A percentile compares a stretch with the other conserved stretches of the same genome.
phyloP scores from a whole-genome alignment of 92 coral and sea anemone species.

The Umimayanthus kanabou region DNA sequence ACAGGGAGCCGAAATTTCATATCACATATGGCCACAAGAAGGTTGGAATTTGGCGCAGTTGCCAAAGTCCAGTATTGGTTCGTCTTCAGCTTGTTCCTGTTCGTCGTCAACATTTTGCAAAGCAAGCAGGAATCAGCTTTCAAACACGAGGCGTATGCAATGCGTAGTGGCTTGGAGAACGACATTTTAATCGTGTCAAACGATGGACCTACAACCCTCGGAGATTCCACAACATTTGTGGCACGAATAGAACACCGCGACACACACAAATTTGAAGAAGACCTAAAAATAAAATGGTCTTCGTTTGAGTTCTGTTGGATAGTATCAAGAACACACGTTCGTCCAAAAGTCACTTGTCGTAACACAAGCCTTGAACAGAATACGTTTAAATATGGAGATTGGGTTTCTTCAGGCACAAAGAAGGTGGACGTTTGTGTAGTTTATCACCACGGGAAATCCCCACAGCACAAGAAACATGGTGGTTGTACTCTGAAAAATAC shows the following conservation, averaged over 20 bases:
- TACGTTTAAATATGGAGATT: not conserved
- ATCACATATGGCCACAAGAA: not conserved
- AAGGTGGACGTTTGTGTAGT: not conserved
- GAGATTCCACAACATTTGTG: not conserved
- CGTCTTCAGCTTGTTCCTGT: constrained; percentile 29
- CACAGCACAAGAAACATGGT: not conserved
- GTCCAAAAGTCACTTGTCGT: not conserved
- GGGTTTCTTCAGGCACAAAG: not conserved
- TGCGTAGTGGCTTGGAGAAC: not conserved
- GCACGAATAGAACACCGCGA: constrained; percentile 1
- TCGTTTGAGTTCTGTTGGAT: not conserved
- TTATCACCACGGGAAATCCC: not conserved
- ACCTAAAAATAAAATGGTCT: no score
- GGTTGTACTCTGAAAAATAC: not conserved
- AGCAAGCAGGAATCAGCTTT: constrained; percentile 17
- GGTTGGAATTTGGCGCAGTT: not conserved
- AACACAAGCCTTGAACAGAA: not conserved
- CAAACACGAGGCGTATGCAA: not conserved
- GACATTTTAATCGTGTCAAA: constrained; percentile 11
- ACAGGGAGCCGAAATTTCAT: not conserved
- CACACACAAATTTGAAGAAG: not conserved
- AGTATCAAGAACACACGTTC: not conserved
- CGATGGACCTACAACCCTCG: constrained; percentile 22
- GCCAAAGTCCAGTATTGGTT: constrained; percentile 26
- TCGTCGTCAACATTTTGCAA: constrained; percentile 9